Base-by-base conservation (phyloP, 2,797 vertebrate genomes). In the Protosalanx chinensis region DNA sequence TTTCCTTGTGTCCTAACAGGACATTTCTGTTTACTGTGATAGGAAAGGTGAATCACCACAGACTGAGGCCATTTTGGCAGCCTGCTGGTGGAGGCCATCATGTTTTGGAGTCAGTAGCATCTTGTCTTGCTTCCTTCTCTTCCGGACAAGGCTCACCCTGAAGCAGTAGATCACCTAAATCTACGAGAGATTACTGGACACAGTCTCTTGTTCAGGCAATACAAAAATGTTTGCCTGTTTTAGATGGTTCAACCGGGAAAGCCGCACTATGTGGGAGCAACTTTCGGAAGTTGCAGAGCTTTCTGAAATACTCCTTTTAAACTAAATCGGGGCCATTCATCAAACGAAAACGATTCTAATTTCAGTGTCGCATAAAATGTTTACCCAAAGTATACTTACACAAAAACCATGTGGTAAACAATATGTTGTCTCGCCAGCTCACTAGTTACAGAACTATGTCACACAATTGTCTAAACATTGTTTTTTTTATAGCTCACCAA, bases 401-500 rank as follows among this genome's bases (percentile, higher is more conserved):
- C 13, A 66, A 41, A 73, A 61, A 67, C 64, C 58, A 6, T 65
- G 5, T 0, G 0, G 57, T 32, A 67, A 72, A 73, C 12, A 68
- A n/a, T 51, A 46, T 27, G 29, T 12, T 71, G 74, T 69, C 71
- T 57, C 29, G n/a, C 67, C 71, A 67, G n/a, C 53, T 35, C 57
- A 27, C 23, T n/a, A 1, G 64, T 57, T 60, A 61, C 62, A 59
- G 71, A 57, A 71, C 84, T 78, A 72, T 41, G 76, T 81, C 72
- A 53, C 79, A 72, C 49, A 68, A 61, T 41, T 74, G 62, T 82
- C 76, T 61, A 77, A 78, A 79, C 79, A 49, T 88, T 27, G 23
- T 83, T 67, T 75, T 75, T 87, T 86, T 77, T 86, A 69, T 73
- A 75, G 68, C 72, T 51, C 73, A 67, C 71, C 58, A 83, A 85